Percentiles rank a stretch among this genome's conserved stretches.
These are phyloP conservation scores for Macrosoma leucophasiata DNA, from an alignment of 2,888 invertebrate genomes.

Conservation along the genomic window DNA sequence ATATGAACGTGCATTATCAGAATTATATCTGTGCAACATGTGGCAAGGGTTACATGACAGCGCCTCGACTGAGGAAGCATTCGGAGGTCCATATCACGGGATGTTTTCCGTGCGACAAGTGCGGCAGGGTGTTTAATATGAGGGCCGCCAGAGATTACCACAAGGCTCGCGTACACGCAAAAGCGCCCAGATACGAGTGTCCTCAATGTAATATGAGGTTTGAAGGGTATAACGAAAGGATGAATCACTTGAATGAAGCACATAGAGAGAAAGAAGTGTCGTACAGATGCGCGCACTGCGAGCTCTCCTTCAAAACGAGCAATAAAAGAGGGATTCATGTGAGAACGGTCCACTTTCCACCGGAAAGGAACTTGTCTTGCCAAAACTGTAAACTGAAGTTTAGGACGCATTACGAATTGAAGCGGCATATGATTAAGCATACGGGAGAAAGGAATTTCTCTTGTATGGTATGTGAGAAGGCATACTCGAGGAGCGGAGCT, in stretches of 20 bases:
- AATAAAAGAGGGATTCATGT: constrained; percentile 55
- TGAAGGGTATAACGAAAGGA: constrained; percentile 54
- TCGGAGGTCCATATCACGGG: constrained; percentile 59
- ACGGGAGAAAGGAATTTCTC: constrained; percentile 51
- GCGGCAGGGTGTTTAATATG: constrained; percentile 51
- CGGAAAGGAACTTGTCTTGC: constrained; percentile 45
- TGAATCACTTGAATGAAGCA: constrained; percentile 55
- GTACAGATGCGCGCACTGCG: constrained; percentile 55
- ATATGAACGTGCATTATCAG: constrained; percentile 65
- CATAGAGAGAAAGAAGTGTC: constrained; percentile 53
- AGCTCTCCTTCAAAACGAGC: constrained; percentile 55
- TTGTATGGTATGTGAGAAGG: constrained; percentile 52
- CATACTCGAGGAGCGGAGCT: constrained; percentile 48
- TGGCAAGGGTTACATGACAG: constrained; percentile 66
- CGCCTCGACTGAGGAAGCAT: constrained; percentile 57
- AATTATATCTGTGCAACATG: constrained; percentile 63
- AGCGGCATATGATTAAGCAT: constrained; percentile 57
- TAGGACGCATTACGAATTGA: constrained; percentile 55
- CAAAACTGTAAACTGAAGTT: constrained; percentile 57
- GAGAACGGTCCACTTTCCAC: constrained; percentile 49
- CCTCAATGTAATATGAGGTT: constrained; percentile 60
- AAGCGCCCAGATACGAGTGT: constrained; percentile 58
- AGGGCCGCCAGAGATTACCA: constrained; percentile 58
- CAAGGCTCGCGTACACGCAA: constrained; percentile 51
- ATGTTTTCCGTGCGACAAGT: constrained; percentile 56